Base-by-base conservation (phyloP, 2,113 vertebrate genomes). In the Sinocyclocheilus grahami region DNA sequence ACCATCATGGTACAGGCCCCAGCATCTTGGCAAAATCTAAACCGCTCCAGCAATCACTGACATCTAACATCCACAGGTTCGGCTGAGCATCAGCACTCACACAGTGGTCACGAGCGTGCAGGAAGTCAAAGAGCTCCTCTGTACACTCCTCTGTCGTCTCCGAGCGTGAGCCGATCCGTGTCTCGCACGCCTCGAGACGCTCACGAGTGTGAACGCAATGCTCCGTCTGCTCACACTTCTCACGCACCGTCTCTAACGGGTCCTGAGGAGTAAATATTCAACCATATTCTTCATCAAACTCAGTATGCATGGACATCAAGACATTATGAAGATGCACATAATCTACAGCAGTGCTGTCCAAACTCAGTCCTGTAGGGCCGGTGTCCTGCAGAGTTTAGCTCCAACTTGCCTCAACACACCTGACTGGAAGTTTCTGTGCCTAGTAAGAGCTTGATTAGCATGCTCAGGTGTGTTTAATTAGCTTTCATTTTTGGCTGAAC, bases 41-140 rank as follows among this genome's bases (percentile, higher is more conserved):
- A 22, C 20, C 58, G 22, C 20, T 60, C 58, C 22, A 60, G 55
- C 18, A 8, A 8, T 58, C 18, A 18, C 53, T 58, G 8, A 30
- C 33, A 67, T 69, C 65, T 33, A 33, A 8, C 30, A 11, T 20
- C 18, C 69, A 20, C 18, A 5, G 55, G 53, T 6, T 55, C 0
- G 18, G 1, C 20, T 10, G 55, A 39, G 20, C 4, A 16, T 6
- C 7, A 55, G 6, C 30, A 94, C 94, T 96, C 91, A 99, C 98
- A 6, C 97, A 99, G 92, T 99, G 98, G 94, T 99, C 98, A 63
- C 98, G 95, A 84, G 97, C 97, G 1, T 98, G 97, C 82, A 99
- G 91, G 89, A 99, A 99, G 85, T 99, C 98, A 62, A 99, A 97
- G 2, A 99, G 95, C 92, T 99, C 98, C 92, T 99, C 98, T 0